Evolutionary conservation across 2,113 vertebrate species (phyloP).

Genomic region (Aythya baeri): DNA sequence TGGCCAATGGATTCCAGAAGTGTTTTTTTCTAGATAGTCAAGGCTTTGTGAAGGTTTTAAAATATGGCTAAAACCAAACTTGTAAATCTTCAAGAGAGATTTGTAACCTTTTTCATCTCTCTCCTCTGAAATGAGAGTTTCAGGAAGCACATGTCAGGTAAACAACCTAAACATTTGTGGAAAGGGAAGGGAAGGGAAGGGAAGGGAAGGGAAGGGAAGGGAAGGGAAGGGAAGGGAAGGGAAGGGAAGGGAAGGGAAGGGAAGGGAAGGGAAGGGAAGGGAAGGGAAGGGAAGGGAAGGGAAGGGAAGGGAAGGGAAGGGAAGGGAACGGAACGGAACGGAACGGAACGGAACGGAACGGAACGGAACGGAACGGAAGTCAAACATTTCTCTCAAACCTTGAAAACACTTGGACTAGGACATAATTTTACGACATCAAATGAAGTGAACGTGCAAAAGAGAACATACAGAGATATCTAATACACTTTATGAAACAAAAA

Average conservation of each 20-base stretch:
- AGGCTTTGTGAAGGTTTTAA: not conserved
- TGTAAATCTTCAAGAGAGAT: not conserved
- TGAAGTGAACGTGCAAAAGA: not conserved
- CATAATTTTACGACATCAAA: not conserved
- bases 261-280: no score
- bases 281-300: no score
- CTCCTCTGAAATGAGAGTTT: not conserved
- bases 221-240: no score
- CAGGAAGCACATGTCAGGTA: not conserved
- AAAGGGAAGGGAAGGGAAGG: not conserved
- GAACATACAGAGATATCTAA: not conserved
- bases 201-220: no score
- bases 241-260: no score
- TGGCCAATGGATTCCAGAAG: not conserved
- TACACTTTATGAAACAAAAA: not conserved
- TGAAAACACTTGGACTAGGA: not conserved
- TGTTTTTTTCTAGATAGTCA: not conserved
- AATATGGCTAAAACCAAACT: not conserved
- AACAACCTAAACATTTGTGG: not conserved
- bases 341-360: no score
- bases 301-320: no score
- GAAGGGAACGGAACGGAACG: no score
- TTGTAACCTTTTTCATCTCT: not conserved
- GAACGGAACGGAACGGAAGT: not conserved
- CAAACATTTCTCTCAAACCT: not conserved